A percentile compares a stretch with the other conserved stretches of the same genome.
phyloP scores from a whole-genome alignment of 2,888 invertebrate species.

The Dryadula phaetusa region DNA sequence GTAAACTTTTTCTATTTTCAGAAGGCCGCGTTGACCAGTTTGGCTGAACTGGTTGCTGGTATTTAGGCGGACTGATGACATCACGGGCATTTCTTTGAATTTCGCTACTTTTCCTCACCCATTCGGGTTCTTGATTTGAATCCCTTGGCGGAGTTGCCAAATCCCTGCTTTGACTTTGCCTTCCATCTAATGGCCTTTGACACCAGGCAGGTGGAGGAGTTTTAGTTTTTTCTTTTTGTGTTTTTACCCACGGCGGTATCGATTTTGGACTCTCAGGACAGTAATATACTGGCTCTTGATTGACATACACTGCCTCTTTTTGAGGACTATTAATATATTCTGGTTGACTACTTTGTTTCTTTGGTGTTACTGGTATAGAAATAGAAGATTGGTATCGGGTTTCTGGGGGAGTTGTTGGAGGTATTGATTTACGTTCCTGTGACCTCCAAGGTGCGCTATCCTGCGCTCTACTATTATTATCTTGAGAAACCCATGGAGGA shows the following conservation, averaged over 20 bases:
- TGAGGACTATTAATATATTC: conserved; percentile 64
- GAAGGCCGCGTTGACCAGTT: conserved; percentile 78
- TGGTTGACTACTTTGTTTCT: conserved; percentile 64
- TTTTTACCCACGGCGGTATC: conserved; percentile 77
- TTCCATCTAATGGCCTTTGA: conserved; percentile 71
- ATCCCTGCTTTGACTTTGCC: conserved; percentile 70
- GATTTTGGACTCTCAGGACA: conserved; percentile 78
- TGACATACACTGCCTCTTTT: conserved; percentile 76
- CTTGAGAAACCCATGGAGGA: conserved; percentile 66
- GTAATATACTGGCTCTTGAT: conserved; percentile 75
- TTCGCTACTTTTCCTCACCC: conserved; percentile 76
- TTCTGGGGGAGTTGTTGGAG: conserved; percentile 60
- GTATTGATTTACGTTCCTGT: conserved; percentile 56
- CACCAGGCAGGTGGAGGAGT: conserved; percentile 80
- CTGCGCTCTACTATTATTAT: conserved; percentile 64
- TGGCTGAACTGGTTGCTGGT: conserved; percentile 72
- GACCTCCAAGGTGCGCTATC: conserved; percentile 62
- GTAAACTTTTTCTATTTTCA: conserved; percentile 75
- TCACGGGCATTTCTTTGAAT: conserved; percentile 71
- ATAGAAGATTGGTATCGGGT: conserved; percentile 78
- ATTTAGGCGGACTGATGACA: conserved; percentile 74
- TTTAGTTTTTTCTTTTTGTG: conserved; percentile 79
- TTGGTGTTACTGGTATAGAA: conserved; percentile 77
- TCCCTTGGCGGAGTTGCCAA: conserved; percentile 74
- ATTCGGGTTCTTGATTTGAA: conserved; percentile 72